A percentile compares a stretch with the other conserved stretches of the same genome.
Conservation (phyloP, 2,888 invertebrate species). For the Thecocarcelia acutangulata region DNA sequence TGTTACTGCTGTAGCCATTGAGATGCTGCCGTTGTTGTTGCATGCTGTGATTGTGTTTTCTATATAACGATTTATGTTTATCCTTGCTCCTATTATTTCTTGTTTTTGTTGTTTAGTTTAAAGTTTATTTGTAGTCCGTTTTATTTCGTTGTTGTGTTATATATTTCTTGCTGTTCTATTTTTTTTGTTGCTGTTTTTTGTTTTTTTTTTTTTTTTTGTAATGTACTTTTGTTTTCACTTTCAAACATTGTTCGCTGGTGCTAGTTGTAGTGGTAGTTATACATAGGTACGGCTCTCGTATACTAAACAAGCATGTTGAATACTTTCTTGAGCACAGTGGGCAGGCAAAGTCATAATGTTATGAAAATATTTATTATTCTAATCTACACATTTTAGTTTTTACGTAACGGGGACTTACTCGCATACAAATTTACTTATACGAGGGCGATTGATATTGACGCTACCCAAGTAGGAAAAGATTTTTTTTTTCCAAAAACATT, state of each 20-base stretch:
- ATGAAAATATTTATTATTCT: too few species aligned
- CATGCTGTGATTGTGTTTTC: slow-evolving; percentile 61
- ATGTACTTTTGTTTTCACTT: slow-evolving; percentile 60
- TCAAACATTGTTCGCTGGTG: slow-evolving; percentile 56
- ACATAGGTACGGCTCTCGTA: slow-evolving; percentile 24
- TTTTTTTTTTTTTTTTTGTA: slow-evolving; percentile 41
- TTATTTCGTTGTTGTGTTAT: slow-evolving; percentile 47
- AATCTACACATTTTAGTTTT: too few species aligned
- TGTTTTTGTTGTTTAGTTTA: slow-evolving; percentile 31
- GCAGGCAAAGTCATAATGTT: too few species aligned
- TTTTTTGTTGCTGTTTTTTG: slow-evolving; percentile 33
- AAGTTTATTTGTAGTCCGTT: slow-evolving; percentile 55
- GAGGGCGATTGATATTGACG: too few species aligned
- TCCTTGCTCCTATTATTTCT: slow-evolving; percentile 62
- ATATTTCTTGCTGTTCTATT: slow-evolving; percentile 25
- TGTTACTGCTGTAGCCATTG: slow-evolving; percentile 13
- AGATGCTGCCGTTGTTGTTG: slow-evolving; percentile 43
- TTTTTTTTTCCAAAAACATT: too few species aligned
- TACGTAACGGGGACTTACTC: too few species aligned
- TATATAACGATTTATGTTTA: slow-evolving; percentile 66
- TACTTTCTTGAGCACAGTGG: slow-evolving; percentile 34
- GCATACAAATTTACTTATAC: too few species aligned
- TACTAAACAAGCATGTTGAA: slow-evolving; percentile 11
- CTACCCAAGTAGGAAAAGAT: too few species aligned
- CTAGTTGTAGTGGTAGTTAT: slow-evolving; percentile 20